phyloP scores from a whole-genome alignment of 2,888 invertebrate species.

The Clanis bilineata region DNA sequence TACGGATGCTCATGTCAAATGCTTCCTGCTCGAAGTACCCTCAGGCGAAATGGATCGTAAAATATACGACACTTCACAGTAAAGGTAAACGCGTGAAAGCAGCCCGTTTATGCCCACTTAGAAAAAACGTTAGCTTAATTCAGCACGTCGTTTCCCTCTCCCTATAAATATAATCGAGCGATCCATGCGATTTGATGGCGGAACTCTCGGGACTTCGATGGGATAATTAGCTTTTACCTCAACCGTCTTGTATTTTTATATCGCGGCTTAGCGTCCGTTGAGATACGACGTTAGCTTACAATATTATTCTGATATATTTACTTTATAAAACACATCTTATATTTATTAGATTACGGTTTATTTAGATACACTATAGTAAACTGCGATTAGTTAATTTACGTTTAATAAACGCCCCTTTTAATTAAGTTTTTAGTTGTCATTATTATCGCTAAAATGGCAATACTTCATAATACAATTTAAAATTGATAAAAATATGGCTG shows the following conservation, averaged over 20 bases:
- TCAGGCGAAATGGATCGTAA: constrained; percentile 73
- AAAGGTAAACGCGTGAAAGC: constrained; percentile 67
- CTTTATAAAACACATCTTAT: not conserved
- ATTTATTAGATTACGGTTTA: not conserved
- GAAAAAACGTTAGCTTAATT: constrained; percentile 79
- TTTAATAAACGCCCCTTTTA: no score
- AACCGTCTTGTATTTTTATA: constrained; percentile 24
- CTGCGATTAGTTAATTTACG: no score
- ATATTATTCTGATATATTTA: not conserved
- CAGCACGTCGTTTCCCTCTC: constrained; percentile 62
- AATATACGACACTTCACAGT: constrained; percentile 78
- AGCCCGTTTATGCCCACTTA: constrained; percentile 76
- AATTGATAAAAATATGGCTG: no score
- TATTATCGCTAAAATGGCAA: no score
- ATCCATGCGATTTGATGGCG: constrained; percentile 69
- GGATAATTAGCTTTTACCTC: constrained; percentile 66
- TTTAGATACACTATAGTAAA: no score
- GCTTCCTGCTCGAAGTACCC: constrained; percentile 47
- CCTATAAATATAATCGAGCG: constrained; percentile 66
- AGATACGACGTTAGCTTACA: not conserved
- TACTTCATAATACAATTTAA: no score
- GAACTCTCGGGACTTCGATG: constrained; percentile 54
- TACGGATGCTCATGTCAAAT: constrained; percentile 45
- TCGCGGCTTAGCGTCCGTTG: not conserved
- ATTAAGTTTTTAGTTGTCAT: no score